Conservation (phyloP, 2,113 vertebrate genomes). For the Epinephelus moara region DNA sequence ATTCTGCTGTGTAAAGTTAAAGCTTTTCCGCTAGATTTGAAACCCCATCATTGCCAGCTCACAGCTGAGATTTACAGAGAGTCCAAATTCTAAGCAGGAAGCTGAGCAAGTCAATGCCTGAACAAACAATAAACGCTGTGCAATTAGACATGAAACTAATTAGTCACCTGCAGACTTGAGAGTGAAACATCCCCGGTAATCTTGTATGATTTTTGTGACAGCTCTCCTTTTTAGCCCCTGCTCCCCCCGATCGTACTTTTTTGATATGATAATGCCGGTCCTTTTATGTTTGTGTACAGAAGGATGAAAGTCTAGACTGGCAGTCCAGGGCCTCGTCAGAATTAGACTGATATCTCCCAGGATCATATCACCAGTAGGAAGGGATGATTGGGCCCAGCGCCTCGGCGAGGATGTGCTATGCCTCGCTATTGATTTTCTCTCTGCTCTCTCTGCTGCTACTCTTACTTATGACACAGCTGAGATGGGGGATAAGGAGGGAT, state of each 20-base stretch:
- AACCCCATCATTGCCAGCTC: slow-evolving; percentile 43
- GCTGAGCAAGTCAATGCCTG: slow-evolving; percentile 41
- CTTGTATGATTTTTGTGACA: slow-evolving; percentile 47
- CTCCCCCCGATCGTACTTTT: slow-evolving; percentile 30
- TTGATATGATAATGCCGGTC: slow-evolving; percentile 64
- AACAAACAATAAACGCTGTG: slow-evolving; percentile 65
- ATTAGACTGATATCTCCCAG: slow-evolving; percentile 74
- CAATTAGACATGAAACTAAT: slow-evolving; percentile 71
- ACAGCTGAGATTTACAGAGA: slow-evolving; percentile 36
- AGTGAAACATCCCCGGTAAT: slow-evolving; percentile 51
- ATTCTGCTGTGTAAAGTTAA: slow-evolving; percentile 37
- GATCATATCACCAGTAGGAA: slow-evolving; percentile 77
- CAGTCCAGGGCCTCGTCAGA: slow-evolving; percentile 70
- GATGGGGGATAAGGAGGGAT: slow-evolving; percentile 75
- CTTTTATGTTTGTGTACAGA: slow-evolving; percentile 73
- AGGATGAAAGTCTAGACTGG: slow-evolving; percentile 77
- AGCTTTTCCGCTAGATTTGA: slow-evolving; percentile 57
- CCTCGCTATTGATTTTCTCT: slow-evolving; percentile 83
- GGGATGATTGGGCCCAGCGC: slow-evolving; percentile 72
- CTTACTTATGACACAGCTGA: slow-evolving; percentile 78
- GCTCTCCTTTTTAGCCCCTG: slow-evolving; percentile 36
- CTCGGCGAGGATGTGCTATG: slow-evolving; percentile 67
- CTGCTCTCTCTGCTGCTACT: slow-evolving; percentile 67
- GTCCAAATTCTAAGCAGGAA: slow-evolving; percentile 49
- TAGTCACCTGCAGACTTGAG: slow-evolving; percentile 63